Percentiles rank a stretch among this genome's conserved stretches.
These are phyloP conservation scores for Anguilla japonica DNA, from an alignment of 2,113 vertebrate species.

Conservation along the genomic window DNA sequence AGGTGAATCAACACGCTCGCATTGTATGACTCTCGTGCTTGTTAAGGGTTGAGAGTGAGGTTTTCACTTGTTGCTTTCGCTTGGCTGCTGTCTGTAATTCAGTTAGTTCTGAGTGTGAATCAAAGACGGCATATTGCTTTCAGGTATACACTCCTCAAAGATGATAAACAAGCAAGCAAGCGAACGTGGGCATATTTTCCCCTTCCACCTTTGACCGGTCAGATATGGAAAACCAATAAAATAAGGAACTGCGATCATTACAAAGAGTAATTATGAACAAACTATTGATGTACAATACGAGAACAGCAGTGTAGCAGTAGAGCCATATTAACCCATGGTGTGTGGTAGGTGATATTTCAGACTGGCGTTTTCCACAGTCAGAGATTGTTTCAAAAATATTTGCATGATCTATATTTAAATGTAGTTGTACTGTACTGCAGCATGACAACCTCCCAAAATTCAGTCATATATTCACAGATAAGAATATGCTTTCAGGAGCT, in stretches of 20 bases:
- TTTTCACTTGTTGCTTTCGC: slow-evolving; percentile 20
- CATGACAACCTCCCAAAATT: background rate
- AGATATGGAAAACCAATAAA: background rate
- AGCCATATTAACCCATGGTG: background rate
- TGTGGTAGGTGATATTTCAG: slow-evolving; percentile 1
- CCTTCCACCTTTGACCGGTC: background rate
- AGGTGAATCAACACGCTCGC: background rate
- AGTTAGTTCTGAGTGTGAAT: background rate
- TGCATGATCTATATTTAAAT: slow-evolving; percentile 10
- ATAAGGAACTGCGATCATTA: background rate
- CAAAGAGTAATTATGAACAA: background rate
- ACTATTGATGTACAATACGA: background rate
- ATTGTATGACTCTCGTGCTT: background rate
- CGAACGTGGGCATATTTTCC: background rate
- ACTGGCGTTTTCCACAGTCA: background rate
- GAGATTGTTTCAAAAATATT: slow-evolving; percentile 10
- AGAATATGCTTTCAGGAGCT: slow-evolving; percentile 25
- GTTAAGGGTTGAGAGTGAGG: background rate
- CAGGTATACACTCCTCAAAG: background rate
- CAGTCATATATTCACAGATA: slow-evolving; percentile 27
- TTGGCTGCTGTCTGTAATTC: background rate
- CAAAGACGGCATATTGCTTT: background rate
- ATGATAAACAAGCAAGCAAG: background rate
- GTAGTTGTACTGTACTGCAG: background rate
- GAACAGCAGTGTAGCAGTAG: background rate